Evolutionary conservation across 2,888 invertebrate genomes (phyloP).

Genomic region (Chydorus sphaericus): DNA sequence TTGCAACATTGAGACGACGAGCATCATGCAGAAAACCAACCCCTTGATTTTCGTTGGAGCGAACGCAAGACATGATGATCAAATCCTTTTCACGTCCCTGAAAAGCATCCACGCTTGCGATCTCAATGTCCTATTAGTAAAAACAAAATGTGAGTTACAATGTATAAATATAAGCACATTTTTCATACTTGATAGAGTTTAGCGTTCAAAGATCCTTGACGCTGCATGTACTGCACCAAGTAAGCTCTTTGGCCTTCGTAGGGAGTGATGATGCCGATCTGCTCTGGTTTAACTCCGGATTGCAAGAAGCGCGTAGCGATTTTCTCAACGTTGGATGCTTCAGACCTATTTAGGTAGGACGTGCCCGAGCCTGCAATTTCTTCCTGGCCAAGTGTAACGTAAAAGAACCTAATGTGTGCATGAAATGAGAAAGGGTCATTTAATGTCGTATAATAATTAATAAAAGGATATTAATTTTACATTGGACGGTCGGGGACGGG

Average conservation of each 20-base stretch:
- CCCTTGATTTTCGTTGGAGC: slow-evolving; percentile 96
- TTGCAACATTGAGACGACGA: slow-evolving; percentile 87
- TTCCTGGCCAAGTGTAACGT: slow-evolving; percentile 89
- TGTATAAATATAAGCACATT: neutral
- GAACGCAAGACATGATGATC: slow-evolving; percentile 96
- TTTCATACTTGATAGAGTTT: slow-evolving; percentile 56
- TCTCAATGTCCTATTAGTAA: slow-evolving; percentile 88
- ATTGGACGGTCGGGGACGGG: slow-evolving; percentile 90
- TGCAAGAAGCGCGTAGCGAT: slow-evolving; percentile 87
- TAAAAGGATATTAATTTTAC: too few species aligned
- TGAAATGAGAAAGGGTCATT: too few species aligned
- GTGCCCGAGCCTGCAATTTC: slow-evolving; percentile 98
- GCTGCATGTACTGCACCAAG: slow-evolving; percentile 96
- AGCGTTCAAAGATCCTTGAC: slow-evolving; percentile 89
- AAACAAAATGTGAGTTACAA: neutral
- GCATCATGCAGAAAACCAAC: slow-evolving; percentile 98
- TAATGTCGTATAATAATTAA: too few species aligned
- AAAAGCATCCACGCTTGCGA: slow-evolving; percentile 98
- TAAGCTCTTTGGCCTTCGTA: slow-evolving; percentile 98
- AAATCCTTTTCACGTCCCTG: slow-evolving; percentile 98
- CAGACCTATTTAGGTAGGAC: slow-evolving; percentile 93
- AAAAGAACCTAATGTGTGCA: too few species aligned
- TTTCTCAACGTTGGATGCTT: slow-evolving; percentile 97
- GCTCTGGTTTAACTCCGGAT: slow-evolving; percentile 90
- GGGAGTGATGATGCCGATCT: slow-evolving; percentile 97